Evolutionary conservation across 2,888 invertebrate species (phyloP).

Genomic region (Conchocele bisecta): DNA sequence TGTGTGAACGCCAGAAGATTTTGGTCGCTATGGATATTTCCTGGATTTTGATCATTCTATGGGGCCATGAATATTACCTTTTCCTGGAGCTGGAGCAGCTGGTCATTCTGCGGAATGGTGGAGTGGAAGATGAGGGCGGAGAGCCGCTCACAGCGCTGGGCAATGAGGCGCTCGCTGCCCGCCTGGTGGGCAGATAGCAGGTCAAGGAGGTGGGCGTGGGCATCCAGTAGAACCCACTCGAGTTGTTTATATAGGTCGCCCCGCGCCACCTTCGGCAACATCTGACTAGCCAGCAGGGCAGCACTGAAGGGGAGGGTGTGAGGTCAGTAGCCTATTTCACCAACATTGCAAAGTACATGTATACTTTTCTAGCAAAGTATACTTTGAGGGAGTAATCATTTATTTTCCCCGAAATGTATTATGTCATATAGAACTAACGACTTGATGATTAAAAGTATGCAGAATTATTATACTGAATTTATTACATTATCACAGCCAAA

Average conservation of each 20-base stretch:
- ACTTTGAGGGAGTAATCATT: too few relatives aligned
- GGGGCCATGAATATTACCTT: too few relatives aligned
- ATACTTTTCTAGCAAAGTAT: too few relatives aligned
- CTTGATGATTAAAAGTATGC: too few relatives aligned
- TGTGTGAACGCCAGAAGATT: too few relatives aligned
- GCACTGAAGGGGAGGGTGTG: conserved; percentile 74
- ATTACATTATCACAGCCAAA: too few relatives aligned
- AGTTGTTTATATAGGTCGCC: conserved; percentile 80
- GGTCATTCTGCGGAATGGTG: conserved; percentile 77
- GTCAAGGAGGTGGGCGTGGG: conserved; percentile 77
- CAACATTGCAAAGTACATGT: too few relatives aligned
- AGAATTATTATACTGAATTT: too few relatives aligned
- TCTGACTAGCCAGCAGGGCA: conserved; percentile 75
- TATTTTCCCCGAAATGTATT: too few relatives aligned
- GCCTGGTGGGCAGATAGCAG: conserved; percentile 62
- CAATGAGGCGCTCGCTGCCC: conserved; percentile 72
- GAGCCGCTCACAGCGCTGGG: conserved; percentile 76
- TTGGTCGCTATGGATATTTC: too few relatives aligned
- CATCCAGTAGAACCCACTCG: conserved; percentile 81
- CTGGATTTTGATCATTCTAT: background rate
- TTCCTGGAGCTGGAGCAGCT: conserved; percentile 77
- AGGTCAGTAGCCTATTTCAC: too few relatives aligned
- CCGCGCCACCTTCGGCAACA: conserved; percentile 73
- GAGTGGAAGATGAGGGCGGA: conserved; percentile 78
- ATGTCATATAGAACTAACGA: too few relatives aligned